Evolutionary conservation across 64 coral and sea anemone genomes (phyloP), one percentile per base, ranked within the genome.

Genomic region (Pocillopora damicornis): DNA sequence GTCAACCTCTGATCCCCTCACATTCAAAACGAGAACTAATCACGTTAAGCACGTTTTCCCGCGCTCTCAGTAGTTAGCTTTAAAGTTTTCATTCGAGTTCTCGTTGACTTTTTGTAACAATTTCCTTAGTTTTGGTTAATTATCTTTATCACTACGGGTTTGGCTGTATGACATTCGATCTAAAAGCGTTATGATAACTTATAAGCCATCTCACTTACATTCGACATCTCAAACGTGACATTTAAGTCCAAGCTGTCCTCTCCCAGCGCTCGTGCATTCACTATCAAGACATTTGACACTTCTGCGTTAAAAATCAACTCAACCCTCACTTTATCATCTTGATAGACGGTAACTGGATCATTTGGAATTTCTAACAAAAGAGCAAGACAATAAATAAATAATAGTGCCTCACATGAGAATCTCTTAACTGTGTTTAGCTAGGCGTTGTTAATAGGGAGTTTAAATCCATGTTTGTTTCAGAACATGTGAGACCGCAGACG

Each of bases 211-310:
- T 63, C 35, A 60, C 58, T 71, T 26, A 87, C 86, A 60, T 36
- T 51, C 17, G 11, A 11, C 63, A 73, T 75, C 9, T 87, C 51
- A 73, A 87, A 87, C 37, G 51, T 59, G 15, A 87, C 69, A 59
- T 35, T 22, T 11, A 68, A 61, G 86, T 25, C 26, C 17, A 35
- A 25, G 23, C 45, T 22, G 1, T 74, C 76, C 38, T 84, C 75
- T 62, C 81, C 75, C 36, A 62, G 45, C 15, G 73, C 74, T 58
- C 89, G 85, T 9, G 93, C 89, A 57, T 91, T 91, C 42, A 95
- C 89, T 9, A 95, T 79, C 26, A 95, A 75, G 15, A 91, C 93
- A 42, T 95, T 95, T 34, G 93, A 95, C 20, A 91, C 82, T 71
- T 95, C 93, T 14, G 93, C 93, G 30, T 85, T 69, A 76, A 95